phyloP scores from a whole-genome alignment of 2,113 vertebrate genomes.

The Ivindomyrus marchei region DNA sequence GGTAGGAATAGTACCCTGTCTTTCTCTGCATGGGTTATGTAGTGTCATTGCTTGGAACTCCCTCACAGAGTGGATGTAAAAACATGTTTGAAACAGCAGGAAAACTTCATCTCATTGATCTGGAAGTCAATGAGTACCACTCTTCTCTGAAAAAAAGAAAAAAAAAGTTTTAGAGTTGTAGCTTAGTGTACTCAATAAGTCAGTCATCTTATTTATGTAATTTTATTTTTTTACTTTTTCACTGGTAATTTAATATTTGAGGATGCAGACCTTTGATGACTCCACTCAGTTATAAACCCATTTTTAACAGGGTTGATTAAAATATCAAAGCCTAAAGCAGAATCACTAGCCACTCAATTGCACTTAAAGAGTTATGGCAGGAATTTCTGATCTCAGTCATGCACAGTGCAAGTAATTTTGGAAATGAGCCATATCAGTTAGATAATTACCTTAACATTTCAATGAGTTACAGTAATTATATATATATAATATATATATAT shows the following conservation, averaged over 20 bases:
- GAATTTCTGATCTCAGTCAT: constrained; percentile 3
- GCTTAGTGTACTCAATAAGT: not conserved
- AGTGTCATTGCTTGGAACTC: not conserved
- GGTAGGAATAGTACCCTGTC: not conserved
- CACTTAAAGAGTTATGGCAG: not conserved
- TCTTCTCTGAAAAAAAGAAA: not conserved
- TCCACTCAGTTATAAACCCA: not conserved
- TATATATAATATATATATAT: not conserved
- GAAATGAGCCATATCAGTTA: not conserved
- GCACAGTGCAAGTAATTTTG: not conserved
- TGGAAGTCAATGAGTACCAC: not conserved
- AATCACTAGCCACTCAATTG: not conserved
- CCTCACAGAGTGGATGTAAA: not conserved
- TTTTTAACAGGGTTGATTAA: not conserved
- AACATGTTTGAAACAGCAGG: not conserved
- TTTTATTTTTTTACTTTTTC: not conserved
- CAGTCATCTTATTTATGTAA: not conserved
- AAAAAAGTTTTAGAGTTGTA: not conserved
- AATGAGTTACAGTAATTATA: not conserved
- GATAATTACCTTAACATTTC: not conserved
- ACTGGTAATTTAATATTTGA: not conserved
- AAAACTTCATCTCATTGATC: not conserved
- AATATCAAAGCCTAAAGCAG: not conserved
- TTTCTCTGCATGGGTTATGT: not conserved
- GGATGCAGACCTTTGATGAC: not conserved